A percentile compares a stretch with the other conserved stretches of the same genome.
phyloP scores from a whole-genome alignment of 2,888 invertebrate genomes.

The Dicranocentrus wangi region DNA sequence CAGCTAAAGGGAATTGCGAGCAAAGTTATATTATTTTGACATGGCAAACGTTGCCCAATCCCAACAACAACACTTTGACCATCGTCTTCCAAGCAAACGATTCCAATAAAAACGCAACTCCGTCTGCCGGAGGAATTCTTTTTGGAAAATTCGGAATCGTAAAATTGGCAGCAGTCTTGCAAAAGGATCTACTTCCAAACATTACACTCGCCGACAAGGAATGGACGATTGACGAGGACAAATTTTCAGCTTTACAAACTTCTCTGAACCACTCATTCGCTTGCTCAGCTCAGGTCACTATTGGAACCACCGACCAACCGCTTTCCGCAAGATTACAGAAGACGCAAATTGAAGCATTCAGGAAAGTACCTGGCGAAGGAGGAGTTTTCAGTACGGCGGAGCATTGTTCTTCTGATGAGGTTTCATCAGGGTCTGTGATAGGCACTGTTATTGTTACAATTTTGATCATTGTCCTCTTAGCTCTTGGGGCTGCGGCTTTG shows the following conservation, averaged over 20 bases:
- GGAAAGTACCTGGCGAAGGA: neutral
- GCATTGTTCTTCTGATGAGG: conserved; percentile 49
- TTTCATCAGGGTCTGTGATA: conserved; percentile 44
- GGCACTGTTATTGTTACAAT: conserved; percentile 34
- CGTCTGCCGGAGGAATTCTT: too few species aligned
- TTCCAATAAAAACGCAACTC: conserved; percentile 6
- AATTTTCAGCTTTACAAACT: conserved; percentile 18
- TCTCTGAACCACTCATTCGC: conserved; percentile 44
- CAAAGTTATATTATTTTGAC: conserved; percentile 13
- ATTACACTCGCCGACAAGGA: conserved; percentile 3
- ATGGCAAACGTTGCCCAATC: too few species aligned
- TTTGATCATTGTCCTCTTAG: conserved; percentile 37
- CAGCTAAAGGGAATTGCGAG: conserved; percentile 29
- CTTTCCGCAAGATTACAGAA: neutral
- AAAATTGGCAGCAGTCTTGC: conserved; percentile 25
- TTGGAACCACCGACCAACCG: conserved; percentile 7
- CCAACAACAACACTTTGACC: conserved; percentile 40
- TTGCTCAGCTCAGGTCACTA: conserved; percentile 11
- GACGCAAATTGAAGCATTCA: conserved; percentile 44
- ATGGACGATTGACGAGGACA: neutral
- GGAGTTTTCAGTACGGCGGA: conserved; percentile 30
- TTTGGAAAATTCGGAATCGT: conserved; percentile 38
- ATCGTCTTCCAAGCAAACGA: conserved; percentile 35
- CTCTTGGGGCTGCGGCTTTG: conserved; percentile 36
- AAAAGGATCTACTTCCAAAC: conserved; percentile 43